These are phyloP conservation scores for Bombus vancouverensis DNA, from an alignment of 1,140 invertebrate species.

Conservation along the genomic window DNA sequence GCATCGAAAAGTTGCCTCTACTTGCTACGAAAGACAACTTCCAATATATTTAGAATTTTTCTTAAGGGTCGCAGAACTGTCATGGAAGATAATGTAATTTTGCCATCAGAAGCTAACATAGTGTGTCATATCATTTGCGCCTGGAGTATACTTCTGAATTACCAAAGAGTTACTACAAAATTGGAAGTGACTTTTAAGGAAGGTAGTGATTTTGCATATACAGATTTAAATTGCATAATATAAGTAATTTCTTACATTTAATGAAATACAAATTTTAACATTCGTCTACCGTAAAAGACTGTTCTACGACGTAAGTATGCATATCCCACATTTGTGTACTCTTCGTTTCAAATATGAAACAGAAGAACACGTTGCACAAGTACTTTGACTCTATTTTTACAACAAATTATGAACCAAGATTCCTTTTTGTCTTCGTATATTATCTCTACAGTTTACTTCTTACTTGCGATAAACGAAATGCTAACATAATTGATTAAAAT, in stretches of 20 bases:
- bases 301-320: constrained; percentile 56
- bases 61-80: constrained; percentile 35
- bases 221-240: constrained; percentile 45
- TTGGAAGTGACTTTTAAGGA: constrained; percentile 49
- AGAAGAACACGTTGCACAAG: constrained; percentile 51
- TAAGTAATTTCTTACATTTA: constrained; percentile 49
- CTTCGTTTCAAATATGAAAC: constrained; percentile 39
- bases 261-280: constrained; percentile 43
- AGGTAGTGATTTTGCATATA: constrained; percentile 54
- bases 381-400: constrained; percentile 51
- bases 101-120: constrained; percentile 68
- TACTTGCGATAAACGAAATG: neutral
- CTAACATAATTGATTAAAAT: constrained; percentile 10
- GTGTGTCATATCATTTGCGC: constrained; percentile 68
- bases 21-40: constrained; percentile 85
- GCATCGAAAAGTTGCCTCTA: constrained; percentile 82
- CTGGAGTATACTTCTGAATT: constrained; percentile 45
- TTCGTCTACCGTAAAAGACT: constrained; percentile 50
- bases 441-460: neutral
- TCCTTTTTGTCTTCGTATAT: constrained; percentile 17
- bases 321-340: constrained; percentile 56
- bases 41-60: constrained; percentile 85
- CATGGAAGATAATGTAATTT: constrained; percentile 48
- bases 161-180: constrained; percentile 65
- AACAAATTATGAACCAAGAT: neutral